Evolutionary conservation across 1,140 invertebrate genomes (phyloP).

Genomic region (Leptinotarsa texana): DNA sequence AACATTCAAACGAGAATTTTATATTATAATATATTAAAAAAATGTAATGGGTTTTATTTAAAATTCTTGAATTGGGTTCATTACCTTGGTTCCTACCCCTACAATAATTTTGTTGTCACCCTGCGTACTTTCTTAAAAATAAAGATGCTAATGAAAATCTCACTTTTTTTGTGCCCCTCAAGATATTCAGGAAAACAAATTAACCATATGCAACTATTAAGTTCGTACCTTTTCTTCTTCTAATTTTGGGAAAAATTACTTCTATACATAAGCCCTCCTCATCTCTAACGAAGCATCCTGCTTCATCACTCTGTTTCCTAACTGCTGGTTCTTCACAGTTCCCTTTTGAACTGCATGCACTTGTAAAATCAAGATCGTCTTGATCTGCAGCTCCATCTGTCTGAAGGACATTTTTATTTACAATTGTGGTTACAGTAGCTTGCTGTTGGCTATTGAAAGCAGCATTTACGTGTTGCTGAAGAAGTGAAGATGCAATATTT

Average conservation of each 20-base stretch:
- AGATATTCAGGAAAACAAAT: too few relatives aligned
- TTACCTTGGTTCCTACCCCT: too few relatives aligned
- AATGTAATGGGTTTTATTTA: too few relatives aligned
- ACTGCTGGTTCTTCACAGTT: not conserved
- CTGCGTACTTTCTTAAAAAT: too few relatives aligned
- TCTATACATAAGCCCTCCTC: constrained; percentile 37
- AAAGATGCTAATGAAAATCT: too few relatives aligned
- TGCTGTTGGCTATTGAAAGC: constrained; percentile 61
- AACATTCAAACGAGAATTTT: too few relatives aligned
- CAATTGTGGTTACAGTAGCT: constrained; percentile 40
- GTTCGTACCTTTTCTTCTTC: constrained; percentile 27
- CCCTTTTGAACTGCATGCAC: not conserved
- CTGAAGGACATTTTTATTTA: constrained; percentile 50
- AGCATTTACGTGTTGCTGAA: constrained; percentile 85
- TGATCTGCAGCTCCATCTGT: constrained; percentile 45
- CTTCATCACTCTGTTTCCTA: constrained; percentile 1
- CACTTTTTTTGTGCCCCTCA: too few relatives aligned
- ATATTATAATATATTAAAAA: too few relatives aligned
- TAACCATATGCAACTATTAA: too few relatives aligned
- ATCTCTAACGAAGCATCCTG: not conserved
- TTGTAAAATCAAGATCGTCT: not conserved
- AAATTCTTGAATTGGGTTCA: too few relatives aligned
- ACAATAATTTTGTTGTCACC: too few relatives aligned
- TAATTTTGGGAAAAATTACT: constrained; percentile 36
- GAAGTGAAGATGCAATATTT: constrained; percentile 73